Conservation (phyloP, 2,888 invertebrate genomes). For the Campaea margaritaria region DNA sequence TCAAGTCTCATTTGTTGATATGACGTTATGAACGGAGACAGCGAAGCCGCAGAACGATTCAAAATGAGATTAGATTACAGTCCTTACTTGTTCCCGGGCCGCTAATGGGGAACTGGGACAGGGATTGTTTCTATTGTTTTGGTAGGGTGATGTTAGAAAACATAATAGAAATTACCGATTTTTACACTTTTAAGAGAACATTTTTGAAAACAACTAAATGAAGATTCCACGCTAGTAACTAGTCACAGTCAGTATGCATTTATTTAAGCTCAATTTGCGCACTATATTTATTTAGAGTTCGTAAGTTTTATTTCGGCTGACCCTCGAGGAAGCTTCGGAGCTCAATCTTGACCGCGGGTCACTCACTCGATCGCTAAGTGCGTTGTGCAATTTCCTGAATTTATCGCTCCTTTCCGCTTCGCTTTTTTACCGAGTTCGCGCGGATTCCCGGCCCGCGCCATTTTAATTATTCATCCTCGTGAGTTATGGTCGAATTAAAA, state of each 20-base stretch:
- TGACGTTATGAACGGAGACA: slow-evolving; percentile 66
- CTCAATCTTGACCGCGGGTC: slow-evolving; percentile 52
- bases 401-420: slow-evolving; percentile 66
- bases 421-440: slow-evolving; percentile 76
- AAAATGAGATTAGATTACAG: slow-evolving; percentile 53
- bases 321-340: slow-evolving; percentile 39
- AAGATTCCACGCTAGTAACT: no score
- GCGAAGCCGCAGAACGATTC: slow-evolving; percentile 57
- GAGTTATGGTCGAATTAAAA: slow-evolving; percentile 86
- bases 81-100: slow-evolving; percentile 38
- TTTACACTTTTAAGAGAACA: no score
- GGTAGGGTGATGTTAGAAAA: background rate
- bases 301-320: slow-evolving; percentile 24
- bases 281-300: slow-evolving; percentile 1
- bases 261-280: background rate
- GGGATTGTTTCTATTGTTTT: slow-evolving; percentile 14
- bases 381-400: slow-evolving; percentile 78
- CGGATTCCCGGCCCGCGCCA: slow-evolving; percentile 75
- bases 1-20: slow-evolving; percentile 64
- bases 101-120: slow-evolving; percentile 59
- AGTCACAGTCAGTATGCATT: no score
- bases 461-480: slow-evolving; percentile 85
- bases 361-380: slow-evolving; percentile 73
- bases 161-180: background rate
- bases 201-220: no score